Evolutionary conservation across 2,888 invertebrate genomes (phyloP).

Genomic region (Xanthostigma xanthostigma): DNA sequence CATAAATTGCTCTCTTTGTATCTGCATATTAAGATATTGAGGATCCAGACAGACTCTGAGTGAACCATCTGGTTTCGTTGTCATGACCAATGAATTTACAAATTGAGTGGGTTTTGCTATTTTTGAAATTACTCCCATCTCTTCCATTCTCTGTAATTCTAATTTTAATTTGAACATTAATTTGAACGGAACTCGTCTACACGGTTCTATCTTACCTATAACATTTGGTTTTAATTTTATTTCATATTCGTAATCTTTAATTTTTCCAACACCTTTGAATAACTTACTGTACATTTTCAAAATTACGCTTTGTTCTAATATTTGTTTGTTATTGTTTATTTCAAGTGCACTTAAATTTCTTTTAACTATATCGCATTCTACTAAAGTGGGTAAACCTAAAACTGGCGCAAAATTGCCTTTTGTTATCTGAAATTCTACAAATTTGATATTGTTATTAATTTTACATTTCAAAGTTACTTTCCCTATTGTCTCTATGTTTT

Average conservation of each 20-base stretch:
- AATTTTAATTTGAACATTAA: no score
- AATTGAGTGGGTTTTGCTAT: neutral
- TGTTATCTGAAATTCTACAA: neutral
- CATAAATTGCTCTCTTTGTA: neutral
- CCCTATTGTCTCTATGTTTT: neutral
- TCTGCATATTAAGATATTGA: neutral
- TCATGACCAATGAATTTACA: neutral
- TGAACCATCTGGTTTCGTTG: neutral
- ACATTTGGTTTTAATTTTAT: neutral
- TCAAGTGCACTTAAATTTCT: no score
- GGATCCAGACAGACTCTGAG: neutral
- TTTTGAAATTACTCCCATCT: neutral
- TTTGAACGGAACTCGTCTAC: neutral
- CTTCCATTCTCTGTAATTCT: neutral
- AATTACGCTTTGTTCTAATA: neutral
- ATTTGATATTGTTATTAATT: neutral
- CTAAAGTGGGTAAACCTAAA: neutral
- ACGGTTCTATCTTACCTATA: neutral
- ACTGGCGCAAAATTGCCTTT: neutral
- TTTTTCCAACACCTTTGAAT: neutral
- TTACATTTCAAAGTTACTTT: neutral
- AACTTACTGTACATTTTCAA: no score
- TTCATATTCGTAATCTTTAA: neutral
- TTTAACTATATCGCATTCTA: no score
- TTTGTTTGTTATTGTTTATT: no score